These are phyloP conservation scores for Zonitis immaculata DNA, from an alignment of 2,888 invertebrate species.

Conservation along the genomic window DNA sequence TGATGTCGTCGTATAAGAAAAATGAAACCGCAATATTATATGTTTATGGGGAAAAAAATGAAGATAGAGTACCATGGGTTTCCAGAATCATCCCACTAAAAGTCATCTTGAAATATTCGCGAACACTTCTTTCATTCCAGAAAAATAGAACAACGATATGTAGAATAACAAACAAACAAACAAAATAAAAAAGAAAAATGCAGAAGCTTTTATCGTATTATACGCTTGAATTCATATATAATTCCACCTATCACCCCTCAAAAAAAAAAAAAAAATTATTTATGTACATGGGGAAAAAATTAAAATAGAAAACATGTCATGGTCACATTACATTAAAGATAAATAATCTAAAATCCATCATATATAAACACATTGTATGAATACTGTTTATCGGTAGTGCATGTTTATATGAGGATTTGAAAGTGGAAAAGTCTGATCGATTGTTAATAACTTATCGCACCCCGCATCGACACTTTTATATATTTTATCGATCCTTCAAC, in stretches of 20 bases:
- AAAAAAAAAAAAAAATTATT: too few relatives aligned
- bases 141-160: too few relatives aligned
- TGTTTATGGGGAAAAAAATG: too few relatives aligned
- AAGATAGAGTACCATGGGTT: too few relatives aligned
- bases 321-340: neutral
- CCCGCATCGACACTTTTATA: constrained; percentile 2
- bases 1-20: too few relatives aligned
- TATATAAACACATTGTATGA: neutral
- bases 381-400: neutral
- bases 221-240: too few relatives aligned
- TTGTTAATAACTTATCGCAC: constrained; percentile 1
- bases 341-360: neutral
- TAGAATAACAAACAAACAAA: too few relatives aligned
- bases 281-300: neutral
- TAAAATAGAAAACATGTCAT: neutral
- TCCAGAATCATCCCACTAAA: neutral
- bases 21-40: too few relatives aligned
- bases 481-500: constrained; percentile 2
- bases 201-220: too few relatives aligned
- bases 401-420: neutral
- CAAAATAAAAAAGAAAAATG: too few relatives aligned
- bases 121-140: neutral
- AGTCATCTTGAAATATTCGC: neutral
- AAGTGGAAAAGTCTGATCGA: neutral
- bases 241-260: too few relatives aligned